A percentile compares a stretch with the other conserved stretches of the same genome.
phyloP scores from a whole-genome alignment of 1,140 invertebrate genomes.

The Prorops nasuta region DNA sequence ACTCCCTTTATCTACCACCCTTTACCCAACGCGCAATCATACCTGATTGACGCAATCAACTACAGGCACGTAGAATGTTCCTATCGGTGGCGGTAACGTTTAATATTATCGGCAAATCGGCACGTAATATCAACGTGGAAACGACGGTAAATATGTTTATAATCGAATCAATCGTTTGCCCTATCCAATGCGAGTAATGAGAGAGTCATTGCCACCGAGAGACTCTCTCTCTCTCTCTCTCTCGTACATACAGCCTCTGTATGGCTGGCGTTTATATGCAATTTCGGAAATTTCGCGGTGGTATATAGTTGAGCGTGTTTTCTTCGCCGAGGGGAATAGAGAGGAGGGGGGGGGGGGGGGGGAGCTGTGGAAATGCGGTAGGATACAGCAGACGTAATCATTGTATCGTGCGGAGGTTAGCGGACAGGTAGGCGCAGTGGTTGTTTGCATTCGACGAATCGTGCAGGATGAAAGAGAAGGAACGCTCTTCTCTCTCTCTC shows the following conservation, averaged over 20 bases:
- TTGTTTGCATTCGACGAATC: conserved; percentile 15
- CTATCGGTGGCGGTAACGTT: conserved; percentile 10
- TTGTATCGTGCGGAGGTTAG: conserved; percentile 24
- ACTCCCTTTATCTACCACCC: no score
- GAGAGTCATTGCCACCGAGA: no score
- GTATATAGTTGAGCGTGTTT: no score
- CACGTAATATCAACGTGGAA: conserved; percentile 16
- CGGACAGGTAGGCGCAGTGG: neutral
- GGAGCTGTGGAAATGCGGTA: neutral
- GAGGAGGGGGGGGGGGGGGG: neutral
- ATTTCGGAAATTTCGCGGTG: conserved; percentile 4
- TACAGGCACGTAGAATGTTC: no score
- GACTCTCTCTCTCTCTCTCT: no score
- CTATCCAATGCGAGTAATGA: neutral
- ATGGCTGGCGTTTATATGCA: neutral
- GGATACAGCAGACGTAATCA: conserved; percentile 17
- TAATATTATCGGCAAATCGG: conserved; percentile 12
- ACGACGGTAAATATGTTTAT: conserved; percentile 18
- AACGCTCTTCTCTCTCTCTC: no score
- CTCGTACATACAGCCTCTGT: neutral
- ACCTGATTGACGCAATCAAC: conserved; percentile 20
- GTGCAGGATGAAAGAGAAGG: conserved; percentile 17
- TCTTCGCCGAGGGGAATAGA: neutral
- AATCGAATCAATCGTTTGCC: conserved; percentile 3
- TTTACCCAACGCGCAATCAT: conserved; percentile 12